phyloP scores from a whole-genome alignment of 1,140 invertebrate species.

The Diorhabda carinulata region DNA sequence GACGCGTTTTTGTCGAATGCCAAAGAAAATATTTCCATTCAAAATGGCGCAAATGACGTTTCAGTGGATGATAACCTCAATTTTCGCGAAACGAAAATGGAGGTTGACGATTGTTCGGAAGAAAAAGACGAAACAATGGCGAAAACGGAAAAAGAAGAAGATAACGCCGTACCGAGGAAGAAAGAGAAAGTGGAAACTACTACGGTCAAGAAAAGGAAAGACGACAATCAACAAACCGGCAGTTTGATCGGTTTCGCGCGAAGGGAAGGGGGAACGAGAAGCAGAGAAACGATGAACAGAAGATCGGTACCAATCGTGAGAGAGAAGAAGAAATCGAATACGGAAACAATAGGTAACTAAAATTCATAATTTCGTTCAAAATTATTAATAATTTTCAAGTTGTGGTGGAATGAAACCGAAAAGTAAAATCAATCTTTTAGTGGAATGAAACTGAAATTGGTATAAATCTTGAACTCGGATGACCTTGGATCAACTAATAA shows the following conservation, averaged over 20 bases:
- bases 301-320: conserved; percentile 43
- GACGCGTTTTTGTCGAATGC: conserved; percentile 55
- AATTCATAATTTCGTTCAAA: background rate
- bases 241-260: conserved; percentile 44
- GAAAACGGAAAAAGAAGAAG: conserved; percentile 44
- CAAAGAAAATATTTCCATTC: conserved; percentile 31
- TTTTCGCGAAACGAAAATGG: conserved; percentile 11
- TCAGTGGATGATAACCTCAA: conserved; percentile 21
- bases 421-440: too few species aligned
- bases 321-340: conserved; percentile 42
- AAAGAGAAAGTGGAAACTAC: conserved; percentile 49
- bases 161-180: conserved; percentile 45
- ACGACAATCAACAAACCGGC: conserved; percentile 44
- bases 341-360: conserved; percentile 45
- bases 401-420: too few species aligned
- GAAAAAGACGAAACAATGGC: conserved; percentile 46
- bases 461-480: too few species aligned
- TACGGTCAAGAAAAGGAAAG: conserved; percentile 41
- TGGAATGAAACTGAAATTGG: too few species aligned
- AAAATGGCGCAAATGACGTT: conserved; percentile 19
- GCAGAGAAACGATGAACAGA: conserved; percentile 40
- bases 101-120: conserved; percentile 4
- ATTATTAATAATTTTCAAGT: too few species aligned
- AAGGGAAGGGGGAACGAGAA: conserved; percentile 35
- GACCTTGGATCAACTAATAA: too few species aligned